Conservation (phyloP, 2,888 invertebrate genomes). For the Drosophila demipolita region DNA sequence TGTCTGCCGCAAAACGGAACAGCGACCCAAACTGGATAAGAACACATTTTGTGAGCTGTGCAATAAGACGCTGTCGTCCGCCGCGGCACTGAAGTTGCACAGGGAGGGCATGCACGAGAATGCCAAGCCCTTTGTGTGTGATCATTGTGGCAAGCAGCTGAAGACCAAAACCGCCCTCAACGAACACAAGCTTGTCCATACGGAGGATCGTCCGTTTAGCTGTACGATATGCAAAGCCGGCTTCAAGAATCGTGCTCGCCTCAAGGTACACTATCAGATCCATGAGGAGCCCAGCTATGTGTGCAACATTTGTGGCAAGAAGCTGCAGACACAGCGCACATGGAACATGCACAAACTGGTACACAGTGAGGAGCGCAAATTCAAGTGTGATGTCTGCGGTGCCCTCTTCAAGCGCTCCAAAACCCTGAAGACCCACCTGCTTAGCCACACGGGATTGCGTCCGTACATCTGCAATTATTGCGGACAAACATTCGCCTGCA, state of each 20-base stretch:
- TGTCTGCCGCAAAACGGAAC: constrained; percentile 35
- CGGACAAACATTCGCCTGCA: constrained; percentile 83
- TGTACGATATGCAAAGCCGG: constrained; percentile 84
- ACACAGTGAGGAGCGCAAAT: constrained; percentile 82
- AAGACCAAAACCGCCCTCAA: constrained; percentile 85
- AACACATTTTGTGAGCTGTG: constrained; percentile 54
- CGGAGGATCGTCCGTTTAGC: constrained; percentile 85
- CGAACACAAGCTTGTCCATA: constrained; percentile 86
- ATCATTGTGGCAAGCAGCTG: constrained; percentile 85
- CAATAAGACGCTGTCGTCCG: constrained; percentile 59
- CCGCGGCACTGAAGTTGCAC: constrained; percentile 73
- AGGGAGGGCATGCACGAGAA: constrained; percentile 81
- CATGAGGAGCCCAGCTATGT: constrained; percentile 84
- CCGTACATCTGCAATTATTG: constrained; percentile 84
- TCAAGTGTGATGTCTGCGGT: constrained; percentile 83
- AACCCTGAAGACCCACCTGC: constrained; percentile 84
- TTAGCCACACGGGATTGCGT: constrained; percentile 83
- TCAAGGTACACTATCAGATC: constrained; percentile 84
- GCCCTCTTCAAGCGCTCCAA: constrained; percentile 84
- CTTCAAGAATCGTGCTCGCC: constrained; percentile 82
- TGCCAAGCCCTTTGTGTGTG: constrained; percentile 85
- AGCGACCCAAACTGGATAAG: constrained; percentile 32
- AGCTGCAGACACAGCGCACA: constrained; percentile 85
- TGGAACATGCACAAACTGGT: constrained; percentile 85
- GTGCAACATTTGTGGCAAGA: constrained; percentile 84